Evolutionary conservation across 1,140 invertebrate species (phyloP).

Genomic region (Nasonia giraulti): DNA sequence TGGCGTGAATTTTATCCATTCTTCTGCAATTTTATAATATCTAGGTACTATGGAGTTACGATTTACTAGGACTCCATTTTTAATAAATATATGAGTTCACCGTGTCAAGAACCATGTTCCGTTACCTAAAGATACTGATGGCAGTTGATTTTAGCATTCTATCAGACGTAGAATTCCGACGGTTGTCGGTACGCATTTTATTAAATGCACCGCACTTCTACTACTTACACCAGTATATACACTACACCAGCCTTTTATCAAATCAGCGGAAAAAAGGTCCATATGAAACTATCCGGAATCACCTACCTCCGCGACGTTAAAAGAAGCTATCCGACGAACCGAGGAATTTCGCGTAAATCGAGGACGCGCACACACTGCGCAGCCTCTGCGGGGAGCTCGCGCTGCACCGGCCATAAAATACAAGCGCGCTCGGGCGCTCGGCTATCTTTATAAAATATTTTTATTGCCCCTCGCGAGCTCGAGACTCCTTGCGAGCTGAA

Average conservation of each 20-base stretch:
- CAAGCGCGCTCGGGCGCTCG: constrained; percentile 31
- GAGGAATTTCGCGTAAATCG: constrained; percentile 31
- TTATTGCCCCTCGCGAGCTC: constrained; percentile 58
- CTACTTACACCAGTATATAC: no score
- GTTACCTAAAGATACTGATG: no score
- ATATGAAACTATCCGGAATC: background rate
- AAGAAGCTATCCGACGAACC: background rate
- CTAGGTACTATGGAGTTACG: no score
- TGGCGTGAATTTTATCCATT: no score
- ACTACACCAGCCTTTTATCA: background rate
- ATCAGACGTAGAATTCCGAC: no score
- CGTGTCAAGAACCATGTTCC: no score
- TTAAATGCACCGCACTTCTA: no score
- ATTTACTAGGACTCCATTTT: no score
- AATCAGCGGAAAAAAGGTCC: background rate
- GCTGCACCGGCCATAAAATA: constrained; percentile 57
- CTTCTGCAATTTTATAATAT: no score
- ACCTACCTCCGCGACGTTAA: background rate
- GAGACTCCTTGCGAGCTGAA: constrained; percentile 47
- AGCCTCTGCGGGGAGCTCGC: background rate
- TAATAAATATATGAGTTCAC: no score
- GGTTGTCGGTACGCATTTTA: no score
- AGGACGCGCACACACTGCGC: background rate
- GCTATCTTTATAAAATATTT: constrained; percentile 68
- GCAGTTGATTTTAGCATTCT: no score